A percentile compares a stretch with the other conserved stretches of the same genome.
Conservation (phyloP, 2,888 invertebrate species). For the Diogma glabrata region DNA sequence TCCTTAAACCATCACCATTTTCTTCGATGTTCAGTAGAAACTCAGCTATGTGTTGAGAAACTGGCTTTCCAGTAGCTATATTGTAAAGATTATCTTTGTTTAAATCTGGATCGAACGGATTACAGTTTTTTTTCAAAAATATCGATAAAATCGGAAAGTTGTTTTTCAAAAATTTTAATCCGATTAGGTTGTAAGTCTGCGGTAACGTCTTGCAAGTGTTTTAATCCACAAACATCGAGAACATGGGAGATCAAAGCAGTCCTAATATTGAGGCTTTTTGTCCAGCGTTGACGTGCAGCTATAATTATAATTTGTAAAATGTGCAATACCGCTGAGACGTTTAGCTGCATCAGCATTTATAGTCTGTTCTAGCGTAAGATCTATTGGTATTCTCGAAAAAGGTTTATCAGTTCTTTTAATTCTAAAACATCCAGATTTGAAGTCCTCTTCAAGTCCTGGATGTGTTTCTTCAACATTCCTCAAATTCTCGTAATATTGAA, state of each 20-base stretch:
- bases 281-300: conserved; percentile 19
- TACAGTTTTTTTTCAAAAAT: background rate
- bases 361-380: conserved; percentile 24
- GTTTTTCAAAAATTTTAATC: background rate
- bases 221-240: background rate
- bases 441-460: conserved; percentile 16
- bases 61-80: background rate
- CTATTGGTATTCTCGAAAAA: conserved; percentile 14
- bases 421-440: conserved; percentile 24
- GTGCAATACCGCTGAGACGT: conserved; percentile 19
- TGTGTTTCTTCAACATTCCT: background rate
- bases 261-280: conserved; percentile 15
- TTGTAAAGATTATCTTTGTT: no score
- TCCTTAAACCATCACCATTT: background rate
- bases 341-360: conserved; percentile 25
- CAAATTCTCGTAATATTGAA: background rate
- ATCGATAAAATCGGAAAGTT: background rate
- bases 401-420: conserved; percentile 22
- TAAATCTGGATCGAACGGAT: no score
- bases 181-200: background rate
- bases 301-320: conserved; percentile 19
- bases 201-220: background rate
- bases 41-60: background rate
- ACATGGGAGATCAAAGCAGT: conserved; percentile 16
- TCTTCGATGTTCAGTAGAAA: background rate